Evolutionary conservation across 2,797 vertebrate genomes (phyloP).

Genomic region (Anolis apletophallus): DNA sequence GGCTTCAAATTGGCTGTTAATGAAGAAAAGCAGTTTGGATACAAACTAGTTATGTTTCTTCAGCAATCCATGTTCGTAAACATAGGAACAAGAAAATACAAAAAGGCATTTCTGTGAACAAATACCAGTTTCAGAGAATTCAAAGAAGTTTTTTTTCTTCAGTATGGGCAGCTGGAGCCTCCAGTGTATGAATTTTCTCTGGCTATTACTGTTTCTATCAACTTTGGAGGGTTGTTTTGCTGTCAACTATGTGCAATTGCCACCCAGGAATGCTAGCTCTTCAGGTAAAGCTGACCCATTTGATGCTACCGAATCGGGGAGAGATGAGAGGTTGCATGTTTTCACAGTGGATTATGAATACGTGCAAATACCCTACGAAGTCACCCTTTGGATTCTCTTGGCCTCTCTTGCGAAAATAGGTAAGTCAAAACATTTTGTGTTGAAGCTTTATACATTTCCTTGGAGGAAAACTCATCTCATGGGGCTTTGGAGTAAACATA

Average conservation of each 20-base stretch:
- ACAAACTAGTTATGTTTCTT: conserved; percentile 11
- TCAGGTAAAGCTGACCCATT: background rate
- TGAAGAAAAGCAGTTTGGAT: background rate
- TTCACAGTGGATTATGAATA: conserved; percentile 89
- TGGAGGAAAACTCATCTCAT: background rate
- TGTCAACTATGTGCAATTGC: conserved; percentile 31
- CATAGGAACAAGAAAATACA: conserved; percentile 5
- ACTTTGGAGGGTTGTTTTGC: conserved; percentile 44
- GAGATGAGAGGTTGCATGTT: conserved; percentile 79
- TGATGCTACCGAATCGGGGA: conserved; percentile 41
- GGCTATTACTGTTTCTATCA: conserved; percentile 45
- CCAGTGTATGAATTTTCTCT: conserved; percentile 16
- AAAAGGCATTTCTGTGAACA: background rate
- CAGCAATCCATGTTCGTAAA: background rate
- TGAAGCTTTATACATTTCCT: background rate
- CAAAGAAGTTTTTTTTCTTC: background rate
- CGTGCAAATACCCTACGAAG: conserved; percentile 93
- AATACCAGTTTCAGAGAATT: accelerated
- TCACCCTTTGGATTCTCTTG: conserved; percentile 94
- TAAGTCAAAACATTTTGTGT: conserved; percentile 76
- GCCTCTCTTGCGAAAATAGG: conserved; percentile 97
- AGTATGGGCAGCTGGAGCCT: conserved; percentile 27
- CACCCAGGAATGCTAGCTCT: conserved; percentile 43
- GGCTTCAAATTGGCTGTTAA: conserved; percentile 21
- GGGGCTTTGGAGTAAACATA: background rate